Evolutionary conservation across 2,113 vertebrate species (phyloP).

Genomic region (Bufo bufo): DNA sequence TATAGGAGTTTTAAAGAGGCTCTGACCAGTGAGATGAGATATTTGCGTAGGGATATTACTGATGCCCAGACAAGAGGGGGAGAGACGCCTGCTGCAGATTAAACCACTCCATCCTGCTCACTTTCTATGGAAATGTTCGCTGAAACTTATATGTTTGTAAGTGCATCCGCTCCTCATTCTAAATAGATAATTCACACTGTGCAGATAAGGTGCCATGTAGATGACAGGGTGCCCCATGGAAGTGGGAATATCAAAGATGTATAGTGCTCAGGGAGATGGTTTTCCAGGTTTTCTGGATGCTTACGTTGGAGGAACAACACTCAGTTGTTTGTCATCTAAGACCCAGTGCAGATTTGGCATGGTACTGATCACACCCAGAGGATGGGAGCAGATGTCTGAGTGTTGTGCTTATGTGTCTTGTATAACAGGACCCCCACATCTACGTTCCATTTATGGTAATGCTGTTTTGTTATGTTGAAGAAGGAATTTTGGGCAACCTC

Average conservation of each 20-base stretch:
- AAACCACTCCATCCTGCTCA: conserved; percentile 70
- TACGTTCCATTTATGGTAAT: neutral
- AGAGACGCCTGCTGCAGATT: conserved; percentile 71
- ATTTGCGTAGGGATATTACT: conserved; percentile 72
- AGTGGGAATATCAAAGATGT: conserved; percentile 14
- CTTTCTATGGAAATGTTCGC: conserved; percentile 71
- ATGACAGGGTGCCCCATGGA: conserved; percentile 8
- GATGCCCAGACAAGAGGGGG: conserved; percentile 73
- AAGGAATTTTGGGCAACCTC: neutral
- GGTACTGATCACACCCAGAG: neutral
- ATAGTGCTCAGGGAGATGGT: neutral
- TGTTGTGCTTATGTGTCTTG: neutral
- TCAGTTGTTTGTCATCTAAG: neutral
- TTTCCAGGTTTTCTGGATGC: neutral
- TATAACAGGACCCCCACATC: neutral
- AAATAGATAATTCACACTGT: conserved; percentile 27
- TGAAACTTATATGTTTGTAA: conserved; percentile 58
- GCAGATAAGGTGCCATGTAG: conserved; percentile 39
- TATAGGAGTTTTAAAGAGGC: conserved; percentile 86
- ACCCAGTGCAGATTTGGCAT: neutral
- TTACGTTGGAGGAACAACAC: neutral
- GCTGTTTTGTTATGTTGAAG: neutral
- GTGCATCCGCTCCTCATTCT: neutral
- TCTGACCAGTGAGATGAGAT: conserved; percentile 81
- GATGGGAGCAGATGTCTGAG: neutral